A percentile compares a stretch with the other conserved stretches of the same genome.
These are phyloP conservation scores for Mantis religiosa DNA, from an alignment of 2,888 invertebrate species.

Conservation along the genomic window DNA sequence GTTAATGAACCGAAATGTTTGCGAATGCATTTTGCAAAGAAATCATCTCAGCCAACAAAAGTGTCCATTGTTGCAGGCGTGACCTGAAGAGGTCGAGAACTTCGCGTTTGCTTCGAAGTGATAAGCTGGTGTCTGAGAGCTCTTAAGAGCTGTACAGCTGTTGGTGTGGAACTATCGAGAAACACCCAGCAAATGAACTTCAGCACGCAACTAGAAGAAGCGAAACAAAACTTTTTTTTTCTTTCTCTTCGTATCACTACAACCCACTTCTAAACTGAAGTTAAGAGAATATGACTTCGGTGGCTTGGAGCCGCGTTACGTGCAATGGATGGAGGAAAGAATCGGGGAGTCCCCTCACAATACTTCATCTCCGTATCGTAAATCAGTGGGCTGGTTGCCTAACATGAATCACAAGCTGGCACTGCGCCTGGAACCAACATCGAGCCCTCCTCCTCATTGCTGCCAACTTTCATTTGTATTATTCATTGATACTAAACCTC, in stretches of 20 bases:
- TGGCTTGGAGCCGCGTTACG: neutral
- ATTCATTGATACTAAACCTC: neutral
- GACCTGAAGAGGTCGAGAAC: too few species aligned
- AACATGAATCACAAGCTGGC: neutral
- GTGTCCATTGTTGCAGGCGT: too few species aligned
- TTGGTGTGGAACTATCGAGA: too few species aligned
- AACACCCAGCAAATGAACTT: too few species aligned
- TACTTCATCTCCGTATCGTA: neutral
- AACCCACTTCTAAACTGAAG: neutral
- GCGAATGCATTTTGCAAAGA: too few species aligned
- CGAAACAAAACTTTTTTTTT: too few species aligned
- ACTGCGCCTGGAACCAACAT: neutral
- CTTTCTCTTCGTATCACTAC: neutral
- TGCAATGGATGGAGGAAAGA: neutral
- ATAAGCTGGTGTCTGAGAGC: too few species aligned
- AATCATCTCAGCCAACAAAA: too few species aligned
- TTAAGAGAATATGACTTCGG: neutral
- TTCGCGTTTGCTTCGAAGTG: too few species aligned
- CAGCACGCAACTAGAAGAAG: too few species aligned
- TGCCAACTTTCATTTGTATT: neutral
- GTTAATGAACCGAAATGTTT: too few species aligned
- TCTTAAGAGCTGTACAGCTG: too few species aligned
- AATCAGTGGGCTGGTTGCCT: neutral
- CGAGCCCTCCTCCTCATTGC: neutral
- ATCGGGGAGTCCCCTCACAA: neutral